Evolutionary conservation across 2,888 invertebrate species (phyloP).

Genomic region (Liposcelis brunnea): DNA sequence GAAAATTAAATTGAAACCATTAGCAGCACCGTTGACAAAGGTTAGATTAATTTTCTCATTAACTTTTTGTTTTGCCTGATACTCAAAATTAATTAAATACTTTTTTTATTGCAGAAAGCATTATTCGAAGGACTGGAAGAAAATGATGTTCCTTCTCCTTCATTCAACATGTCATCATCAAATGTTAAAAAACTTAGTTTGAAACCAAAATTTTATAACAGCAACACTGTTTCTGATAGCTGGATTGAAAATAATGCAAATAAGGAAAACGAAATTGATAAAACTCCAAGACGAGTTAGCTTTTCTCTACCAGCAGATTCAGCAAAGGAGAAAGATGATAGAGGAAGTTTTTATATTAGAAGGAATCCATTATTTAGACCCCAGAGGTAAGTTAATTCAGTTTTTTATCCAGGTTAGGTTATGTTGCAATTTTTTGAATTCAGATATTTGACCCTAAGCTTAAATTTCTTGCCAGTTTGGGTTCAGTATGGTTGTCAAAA

Average conservation of each 20-base stretch:
- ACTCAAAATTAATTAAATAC: constrained; percentile 1
- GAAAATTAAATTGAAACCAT: constrained; percentile 39
- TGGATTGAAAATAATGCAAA: neutral
- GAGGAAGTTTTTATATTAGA: neutral
- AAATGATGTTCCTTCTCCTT: constrained; percentile 31
- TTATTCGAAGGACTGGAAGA: constrained; percentile 79
- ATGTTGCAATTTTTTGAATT: no score
- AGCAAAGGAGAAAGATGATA: neutral
- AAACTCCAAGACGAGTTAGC: neutral
- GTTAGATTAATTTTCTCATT: constrained; percentile 24
- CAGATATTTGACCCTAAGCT: no score
- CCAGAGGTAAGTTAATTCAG: neutral
- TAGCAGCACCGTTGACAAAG: constrained; percentile 27
- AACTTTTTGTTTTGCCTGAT: neutral
- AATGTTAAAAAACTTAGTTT: neutral
- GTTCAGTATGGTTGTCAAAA: no score
- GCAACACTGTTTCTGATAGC: neutral
- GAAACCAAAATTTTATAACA: neutral
- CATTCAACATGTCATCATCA: neutral
- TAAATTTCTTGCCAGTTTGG: no score
- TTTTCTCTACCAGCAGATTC: constrained; percentile 2
- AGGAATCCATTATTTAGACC: constrained; percentile 2
- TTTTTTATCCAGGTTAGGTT: no score
- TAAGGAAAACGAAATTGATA: neutral
- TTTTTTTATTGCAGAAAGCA: constrained; percentile 35